These are phyloP conservation scores for Drosophila dunni DNA, from an alignment of 1,140 invertebrate genomes.

Conservation along the genomic window DNA sequence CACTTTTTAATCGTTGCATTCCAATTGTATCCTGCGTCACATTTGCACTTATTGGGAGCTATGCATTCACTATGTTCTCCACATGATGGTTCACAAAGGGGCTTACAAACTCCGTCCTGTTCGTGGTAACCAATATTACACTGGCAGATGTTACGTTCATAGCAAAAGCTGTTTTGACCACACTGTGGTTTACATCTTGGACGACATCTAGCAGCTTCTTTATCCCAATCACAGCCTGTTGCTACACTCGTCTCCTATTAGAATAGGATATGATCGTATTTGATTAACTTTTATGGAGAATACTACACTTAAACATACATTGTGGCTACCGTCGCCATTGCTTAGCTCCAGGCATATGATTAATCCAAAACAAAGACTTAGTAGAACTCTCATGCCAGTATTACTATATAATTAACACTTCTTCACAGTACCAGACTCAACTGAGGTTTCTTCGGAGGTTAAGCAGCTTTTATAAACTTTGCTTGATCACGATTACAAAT, in stretches of 20 bases:
- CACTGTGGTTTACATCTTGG: neutral
- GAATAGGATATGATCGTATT: neutral
- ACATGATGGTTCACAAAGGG: neutral
- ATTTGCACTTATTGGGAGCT: too few relatives aligned
- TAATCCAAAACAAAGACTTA: neutral
- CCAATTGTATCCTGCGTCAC: neutral
- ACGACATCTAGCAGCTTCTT: too few relatives aligned
- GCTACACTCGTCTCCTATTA: neutral
- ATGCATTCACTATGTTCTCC: too few relatives aligned
- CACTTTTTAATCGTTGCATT: neutral
- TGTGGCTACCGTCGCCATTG: neutral
- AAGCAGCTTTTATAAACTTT: slow-evolving; percentile 3
- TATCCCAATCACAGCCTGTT: neutral
- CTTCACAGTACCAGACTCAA: neutral
- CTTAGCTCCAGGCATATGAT: neutral
- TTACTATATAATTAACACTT: neutral
- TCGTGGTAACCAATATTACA: neutral
- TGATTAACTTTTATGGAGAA: too few relatives aligned
- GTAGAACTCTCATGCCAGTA: neutral
- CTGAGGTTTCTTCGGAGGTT: neutral
- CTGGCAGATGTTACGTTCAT: neutral
- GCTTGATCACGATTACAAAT: neutral
- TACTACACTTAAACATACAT: neutral
- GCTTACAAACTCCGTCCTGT: neutral
- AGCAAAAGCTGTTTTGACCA: neutral